These are phyloP conservation scores for Hypselothyrea guttata DNA, from an alignment of 2,888 invertebrate genomes.

Conservation along the genomic window DNA sequence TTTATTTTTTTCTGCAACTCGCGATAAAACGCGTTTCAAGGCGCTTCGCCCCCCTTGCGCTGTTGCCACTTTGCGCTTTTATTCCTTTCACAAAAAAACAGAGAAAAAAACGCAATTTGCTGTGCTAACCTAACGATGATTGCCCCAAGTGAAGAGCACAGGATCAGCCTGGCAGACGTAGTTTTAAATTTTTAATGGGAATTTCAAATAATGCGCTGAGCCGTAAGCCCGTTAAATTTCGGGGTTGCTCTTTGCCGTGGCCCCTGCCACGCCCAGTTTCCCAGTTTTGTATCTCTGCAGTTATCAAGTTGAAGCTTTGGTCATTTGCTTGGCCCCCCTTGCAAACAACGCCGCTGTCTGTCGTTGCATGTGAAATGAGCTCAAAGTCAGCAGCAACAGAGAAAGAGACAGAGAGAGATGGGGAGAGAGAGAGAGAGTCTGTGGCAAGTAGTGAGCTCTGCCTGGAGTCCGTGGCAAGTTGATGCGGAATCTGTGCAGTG, in stretches of 20 bases:
- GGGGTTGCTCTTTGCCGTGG: constrained; percentile 52
- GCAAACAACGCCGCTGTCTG: background rate
- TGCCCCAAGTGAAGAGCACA: constrained; percentile 50
- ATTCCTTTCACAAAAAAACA: background rate
- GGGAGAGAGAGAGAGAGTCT: background rate
- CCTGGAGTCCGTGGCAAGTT: background rate
- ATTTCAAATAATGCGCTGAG: constrained; percentile 68
- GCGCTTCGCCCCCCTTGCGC: constrained; percentile 24
- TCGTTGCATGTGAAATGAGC: constrained; percentile 52
- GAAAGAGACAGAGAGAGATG: background rate
- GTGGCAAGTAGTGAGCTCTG: background rate
- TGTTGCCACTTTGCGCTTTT: background rate
- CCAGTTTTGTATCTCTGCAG: background rate
- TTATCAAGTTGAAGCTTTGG: constrained; percentile 4
- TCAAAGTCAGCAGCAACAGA: constrained; percentile 24
- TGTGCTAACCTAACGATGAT: constrained; percentile 75
- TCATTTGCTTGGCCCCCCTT: background rate
- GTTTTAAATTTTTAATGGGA: constrained; percentile 78
- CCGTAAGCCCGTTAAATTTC: constrained; percentile 28
- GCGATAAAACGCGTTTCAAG: constrained; percentile 53
- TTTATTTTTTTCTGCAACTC: constrained; percentile 29
- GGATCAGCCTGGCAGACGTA: constrained; percentile 45
- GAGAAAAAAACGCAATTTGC: constrained; percentile 65
- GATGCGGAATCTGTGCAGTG: background rate
- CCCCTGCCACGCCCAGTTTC: background rate